A percentile compares a stretch with the other conserved stretches of the same genome.
Conservation (phyloP, 1,140 invertebrate genomes). For the Drosophila fuyamai region DNA sequence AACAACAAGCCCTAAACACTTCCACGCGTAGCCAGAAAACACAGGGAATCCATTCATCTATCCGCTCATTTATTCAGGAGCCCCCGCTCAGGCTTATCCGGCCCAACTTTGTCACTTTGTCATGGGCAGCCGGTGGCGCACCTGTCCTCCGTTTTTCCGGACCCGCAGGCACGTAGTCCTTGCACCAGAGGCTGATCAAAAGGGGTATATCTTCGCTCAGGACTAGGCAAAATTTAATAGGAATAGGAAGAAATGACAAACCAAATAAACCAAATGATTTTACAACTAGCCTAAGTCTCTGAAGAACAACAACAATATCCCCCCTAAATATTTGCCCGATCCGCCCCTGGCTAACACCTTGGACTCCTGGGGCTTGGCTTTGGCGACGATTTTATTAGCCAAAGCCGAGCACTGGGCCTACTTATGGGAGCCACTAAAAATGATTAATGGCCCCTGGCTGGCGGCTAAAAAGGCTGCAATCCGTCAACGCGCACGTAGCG, state of each 20-base stretch:
- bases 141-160: slow-evolving; percentile 32
- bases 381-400: slow-evolving; percentile 79
- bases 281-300: too few relatives aligned
- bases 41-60: slow-evolving; percentile 46
- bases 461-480: slow-evolving; percentile 78
- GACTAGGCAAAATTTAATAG: too few relatives aligned
- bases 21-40: slow-evolving; percentile 38
- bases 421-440: slow-evolving; percentile 81
- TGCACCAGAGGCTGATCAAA: not conserved
- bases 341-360: slow-evolving; percentile 22
- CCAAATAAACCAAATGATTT: too few relatives aligned
- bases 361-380: slow-evolving; percentile 40
- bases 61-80: slow-evolving; percentile 46
- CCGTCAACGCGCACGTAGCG: slow-evolving; percentile 77
- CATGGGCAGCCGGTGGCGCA: slow-evolving; percentile 62
- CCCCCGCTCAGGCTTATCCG: slow-evolving; percentile 51
- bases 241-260: too few relatives aligned
- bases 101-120: slow-evolving; percentile 78
- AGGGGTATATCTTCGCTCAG: not conserved
- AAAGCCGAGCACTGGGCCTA: slow-evolving; percentile 76
- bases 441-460: slow-evolving; percentile 79
- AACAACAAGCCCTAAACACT: slow-evolving; percentile 69
- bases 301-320: too few relatives aligned
- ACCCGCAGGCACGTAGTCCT: slow-evolving; percentile 57
- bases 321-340: too few relatives aligned